Conservation (phyloP, 2,113 vertebrate genomes). For the Salvelinus alpinus region DNA sequence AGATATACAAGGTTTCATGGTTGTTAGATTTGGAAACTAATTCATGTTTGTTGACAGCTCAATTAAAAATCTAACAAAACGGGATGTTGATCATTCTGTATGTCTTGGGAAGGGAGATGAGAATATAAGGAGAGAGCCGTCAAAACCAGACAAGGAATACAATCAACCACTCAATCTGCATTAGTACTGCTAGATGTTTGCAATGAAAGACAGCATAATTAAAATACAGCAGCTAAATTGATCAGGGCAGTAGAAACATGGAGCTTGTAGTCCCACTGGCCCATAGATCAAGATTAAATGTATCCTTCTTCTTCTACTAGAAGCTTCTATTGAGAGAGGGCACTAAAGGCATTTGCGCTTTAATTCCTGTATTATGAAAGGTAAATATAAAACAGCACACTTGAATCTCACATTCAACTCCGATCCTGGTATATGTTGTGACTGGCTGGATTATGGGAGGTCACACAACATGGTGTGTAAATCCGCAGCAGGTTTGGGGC, state of each 20-base stretch:
- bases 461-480: constrained; percentile 10
- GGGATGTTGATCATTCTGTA: too few relatives aligned
- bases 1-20: too few relatives aligned
- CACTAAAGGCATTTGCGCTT: background rate
- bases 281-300: background rate
- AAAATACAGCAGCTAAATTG: too few relatives aligned
- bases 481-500: constrained; percentile 24
- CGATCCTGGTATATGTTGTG: background rate
- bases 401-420: background rate
- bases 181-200: too few relatives aligned
- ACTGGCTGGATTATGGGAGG: constrained; percentile 10
- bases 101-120: too few relatives aligned
- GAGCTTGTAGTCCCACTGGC: background rate
- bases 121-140: too few relatives aligned
- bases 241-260: background rate
- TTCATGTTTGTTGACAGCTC: too few relatives aligned
- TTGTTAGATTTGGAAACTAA: too few relatives aligned
- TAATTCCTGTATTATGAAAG: background rate
- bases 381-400: background rate
- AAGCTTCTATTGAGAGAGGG: background rate
- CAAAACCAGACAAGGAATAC: too few relatives aligned
- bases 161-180: too few relatives aligned
- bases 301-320: background rate
- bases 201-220: too few relatives aligned
- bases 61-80: too few relatives aligned